Percentiles rank a stretch among this genome's conserved stretches.
These are phyloP conservation scores for Microctenopoma stevenorrisi DNA, from an alignment of 2,797 vertebrate genomes.

Conservation along the genomic window DNA sequence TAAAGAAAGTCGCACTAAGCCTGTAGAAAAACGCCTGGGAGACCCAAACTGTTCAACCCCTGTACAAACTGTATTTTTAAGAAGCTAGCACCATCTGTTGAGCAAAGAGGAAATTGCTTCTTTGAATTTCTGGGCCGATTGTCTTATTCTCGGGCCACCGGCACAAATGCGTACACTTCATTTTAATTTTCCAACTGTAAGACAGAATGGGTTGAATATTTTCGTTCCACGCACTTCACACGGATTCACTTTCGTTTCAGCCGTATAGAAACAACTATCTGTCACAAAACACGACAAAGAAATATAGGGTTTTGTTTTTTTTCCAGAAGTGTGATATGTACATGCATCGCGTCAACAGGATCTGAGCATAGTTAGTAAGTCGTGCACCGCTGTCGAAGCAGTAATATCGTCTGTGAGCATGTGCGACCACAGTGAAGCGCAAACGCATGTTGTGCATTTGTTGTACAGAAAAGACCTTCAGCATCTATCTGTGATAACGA, in stretches of 20 bases:
- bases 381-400: conserved; percentile 4
- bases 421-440: conserved; percentile 4
- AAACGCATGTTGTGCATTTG: conserved; percentile 3
- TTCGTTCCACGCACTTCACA: not conserved
- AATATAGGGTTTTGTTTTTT: not conserved
- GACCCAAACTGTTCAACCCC: not conserved
- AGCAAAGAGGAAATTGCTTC: conserved; percentile 44
- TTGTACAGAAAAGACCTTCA: conserved; percentile 7
- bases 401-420: conserved; percentile 14
- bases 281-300: conserved; percentile 20
- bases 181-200: not conserved
- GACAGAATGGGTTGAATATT: not conserved
- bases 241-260: conserved; percentile 16
- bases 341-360: conserved; percentile 29
- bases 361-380: conserved; percentile 24
- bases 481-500: conserved; percentile 5
- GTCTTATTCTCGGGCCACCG: conserved; percentile 30
- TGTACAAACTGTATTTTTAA: conserved; percentile 6
- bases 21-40: not conserved
- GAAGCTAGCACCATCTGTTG: conserved; percentile 66
- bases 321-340: conserved; percentile 25
- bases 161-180: not conserved
- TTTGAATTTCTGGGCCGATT: conserved; percentile 41
- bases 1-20: not conserved
- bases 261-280: not conserved